Conservation (phyloP, 2,113 vertebrate genomes). For the Myrmecobius fasciatus region DNA sequence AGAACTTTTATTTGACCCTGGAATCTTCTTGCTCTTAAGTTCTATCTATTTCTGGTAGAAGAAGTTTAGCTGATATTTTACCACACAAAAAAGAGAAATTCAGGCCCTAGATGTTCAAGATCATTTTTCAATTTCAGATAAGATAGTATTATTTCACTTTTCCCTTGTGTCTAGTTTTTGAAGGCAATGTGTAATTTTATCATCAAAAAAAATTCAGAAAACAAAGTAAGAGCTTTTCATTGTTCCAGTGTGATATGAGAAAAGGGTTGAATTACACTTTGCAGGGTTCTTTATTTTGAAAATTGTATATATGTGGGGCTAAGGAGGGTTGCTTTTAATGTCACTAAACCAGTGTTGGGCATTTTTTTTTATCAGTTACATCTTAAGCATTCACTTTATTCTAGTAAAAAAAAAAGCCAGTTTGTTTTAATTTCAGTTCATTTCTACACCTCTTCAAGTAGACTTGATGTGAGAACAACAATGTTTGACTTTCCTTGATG, state of each 20-base stretch:
- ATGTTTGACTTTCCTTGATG: not conserved
- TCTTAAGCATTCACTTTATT: constrained; percentile 37
- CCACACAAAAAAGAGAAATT: constrained; percentile 3
- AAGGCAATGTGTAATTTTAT: constrained; percentile 41
- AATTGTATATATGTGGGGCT: not conserved
- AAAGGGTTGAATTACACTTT: constrained; percentile 33
- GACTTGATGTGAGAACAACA: not conserved
- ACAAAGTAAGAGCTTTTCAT: not conserved
- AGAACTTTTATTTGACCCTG: constrained; percentile 42
- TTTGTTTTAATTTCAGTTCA: not conserved
- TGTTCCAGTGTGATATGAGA: constrained; percentile 9
- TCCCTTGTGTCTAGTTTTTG: not conserved
- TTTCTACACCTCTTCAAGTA: not conserved
- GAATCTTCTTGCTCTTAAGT: not conserved
- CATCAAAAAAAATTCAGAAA: constrained; percentile 38
- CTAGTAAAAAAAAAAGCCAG: constrained; percentile 33
- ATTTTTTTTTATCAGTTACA: constrained; percentile 21
- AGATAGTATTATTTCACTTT: constrained; percentile 37
- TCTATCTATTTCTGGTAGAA: constrained; percentile 3
- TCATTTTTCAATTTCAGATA: constrained; percentile 47
- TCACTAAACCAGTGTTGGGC: constrained; percentile 12
- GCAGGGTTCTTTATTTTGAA: constrained; percentile 32
- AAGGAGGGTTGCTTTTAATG: constrained; percentile 17
- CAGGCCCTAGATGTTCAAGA: constrained; percentile 3
- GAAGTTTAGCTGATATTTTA: constrained; percentile 47